Base-by-base conservation (phyloP, 2,797 vertebrate species). In the Brachymystax lenok region DNA sequence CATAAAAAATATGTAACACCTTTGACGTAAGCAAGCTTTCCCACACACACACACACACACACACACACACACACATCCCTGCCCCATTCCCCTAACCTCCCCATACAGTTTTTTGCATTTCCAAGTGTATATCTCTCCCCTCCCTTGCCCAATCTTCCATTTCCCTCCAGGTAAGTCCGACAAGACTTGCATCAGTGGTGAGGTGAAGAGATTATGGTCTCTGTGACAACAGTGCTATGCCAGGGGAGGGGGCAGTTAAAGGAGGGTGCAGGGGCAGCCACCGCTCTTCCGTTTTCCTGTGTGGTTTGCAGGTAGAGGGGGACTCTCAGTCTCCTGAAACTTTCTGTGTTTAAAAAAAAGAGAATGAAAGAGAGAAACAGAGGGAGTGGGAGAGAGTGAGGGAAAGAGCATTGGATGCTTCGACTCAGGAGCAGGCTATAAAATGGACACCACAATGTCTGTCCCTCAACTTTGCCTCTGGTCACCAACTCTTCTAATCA, bases 321-420 rank as follows among this genome's bases (percentile, higher is more conserved):
- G 96, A 59, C 93, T 87, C 83, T 98, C 96, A 27, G 94, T 90
- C 87, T 97, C 96, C 81, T 97, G 95, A 81, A 96, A 97, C 81
- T 90, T 92, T 81, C 97, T 98, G 91, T 74, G 71, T 63, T 30
- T 3, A 68, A 74, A 19, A 56, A 56, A 24, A 52, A 46, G 30
- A 64, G 4, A 68, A 21, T 51, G 68, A 61, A 5, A 46, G 50
- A 69, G 30, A 19, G 19, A 68, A 14, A 30, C 1, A 68, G 24
- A 24, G 24, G 24, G 24, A 24, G 24, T 24, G 24, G 24, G 6
- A 76, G n/a, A 69, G 24, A n/a, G 24, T 28, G 14, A 73, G 33
- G 54, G 19, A 54, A 35, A 40, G 51, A 71, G 50, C 7, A n/a
- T n/a, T n/a, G 30, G 19, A 7, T 69, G 46, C 3, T n/a, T n/a